Conservation (phyloP, 2,797 vertebrate species). For the Carcharodon carcharias region DNA sequence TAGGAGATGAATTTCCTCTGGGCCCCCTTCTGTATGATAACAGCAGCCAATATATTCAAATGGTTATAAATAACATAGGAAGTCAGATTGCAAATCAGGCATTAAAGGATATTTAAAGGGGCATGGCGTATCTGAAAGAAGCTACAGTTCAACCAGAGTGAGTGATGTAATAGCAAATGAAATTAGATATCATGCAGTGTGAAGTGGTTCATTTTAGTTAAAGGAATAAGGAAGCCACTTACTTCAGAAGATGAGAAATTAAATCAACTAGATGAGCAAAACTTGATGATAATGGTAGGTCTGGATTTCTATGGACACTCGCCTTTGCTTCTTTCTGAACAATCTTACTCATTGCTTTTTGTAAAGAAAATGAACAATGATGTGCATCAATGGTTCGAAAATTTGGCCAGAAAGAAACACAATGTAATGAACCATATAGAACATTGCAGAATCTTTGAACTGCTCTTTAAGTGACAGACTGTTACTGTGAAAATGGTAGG, state of each 20-base stretch:
- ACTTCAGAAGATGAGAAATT: neutral
- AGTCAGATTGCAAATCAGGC: neutral
- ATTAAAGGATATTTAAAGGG: neutral
- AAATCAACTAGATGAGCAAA: neutral
- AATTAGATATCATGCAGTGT: neutral
- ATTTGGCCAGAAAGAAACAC: neutral
- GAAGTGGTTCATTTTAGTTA: neutral
- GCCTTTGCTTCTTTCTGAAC: neutral
- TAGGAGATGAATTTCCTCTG: neutral
- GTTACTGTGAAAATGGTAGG: slow-evolving; percentile 20
- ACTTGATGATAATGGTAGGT: neutral
- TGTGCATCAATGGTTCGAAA: neutral
- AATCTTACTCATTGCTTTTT: neutral
- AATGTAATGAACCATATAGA: neutral
- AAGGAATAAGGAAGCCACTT: neutral
- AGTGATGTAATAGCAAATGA: neutral
- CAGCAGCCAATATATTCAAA: neutral
- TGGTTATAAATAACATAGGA: neutral
- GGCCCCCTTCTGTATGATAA: neutral
- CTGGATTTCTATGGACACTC: neutral
- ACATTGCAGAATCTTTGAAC: neutral
- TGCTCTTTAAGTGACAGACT: neutral
- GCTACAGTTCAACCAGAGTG: neutral
- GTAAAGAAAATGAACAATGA: neutral
- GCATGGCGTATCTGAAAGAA: neutral